Percentiles rank a stretch among this genome's conserved stretches.
These are phyloP conservation scores for Myotis yumanensis DNA, from an alignment of 2,113 vertebrate genomes.

Conservation along the genomic window DNA sequence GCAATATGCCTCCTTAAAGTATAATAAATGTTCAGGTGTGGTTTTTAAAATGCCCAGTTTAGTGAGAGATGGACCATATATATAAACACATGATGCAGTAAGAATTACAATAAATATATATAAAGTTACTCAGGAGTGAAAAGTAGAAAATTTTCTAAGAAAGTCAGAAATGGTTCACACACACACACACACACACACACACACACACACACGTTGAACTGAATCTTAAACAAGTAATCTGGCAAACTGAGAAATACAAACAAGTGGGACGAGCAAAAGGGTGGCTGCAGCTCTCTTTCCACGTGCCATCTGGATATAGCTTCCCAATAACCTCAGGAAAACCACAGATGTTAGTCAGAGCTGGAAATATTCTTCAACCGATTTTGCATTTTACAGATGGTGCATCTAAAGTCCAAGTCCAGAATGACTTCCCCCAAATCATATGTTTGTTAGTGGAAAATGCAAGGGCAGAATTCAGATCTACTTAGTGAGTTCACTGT, in stretches of 20 bases:
- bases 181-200: not conserved
- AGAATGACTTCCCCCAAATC: not conserved
- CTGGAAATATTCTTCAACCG: not conserved
- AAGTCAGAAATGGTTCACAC: not conserved
- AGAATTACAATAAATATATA: not conserved
- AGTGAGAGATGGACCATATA: not conserved
- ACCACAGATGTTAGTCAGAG: not conserved
- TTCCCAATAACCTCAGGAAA: not conserved
- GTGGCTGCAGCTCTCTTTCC: not conserved
- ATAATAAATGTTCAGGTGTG: not conserved
- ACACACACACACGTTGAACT: not conserved
- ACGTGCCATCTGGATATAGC: not conserved
- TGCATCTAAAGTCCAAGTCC: not conserved
- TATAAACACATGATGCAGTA: not conserved
- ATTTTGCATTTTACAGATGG: not conserved
- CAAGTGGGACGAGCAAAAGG: not conserved
- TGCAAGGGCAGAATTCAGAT: not conserved
- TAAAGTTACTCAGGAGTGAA: not conserved
- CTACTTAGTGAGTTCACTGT: not conserved
- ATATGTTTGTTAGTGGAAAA: not conserved
- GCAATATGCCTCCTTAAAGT: not conserved
- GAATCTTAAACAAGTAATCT: not conserved
- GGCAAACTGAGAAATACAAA: not conserved
- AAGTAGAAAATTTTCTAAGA: not conserved
- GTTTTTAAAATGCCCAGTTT: slow-evolving; percentile 8